phyloP scores from a whole-genome alignment of 2,797 vertebrate genomes.

The Euphonia xanthogaster region DNA sequence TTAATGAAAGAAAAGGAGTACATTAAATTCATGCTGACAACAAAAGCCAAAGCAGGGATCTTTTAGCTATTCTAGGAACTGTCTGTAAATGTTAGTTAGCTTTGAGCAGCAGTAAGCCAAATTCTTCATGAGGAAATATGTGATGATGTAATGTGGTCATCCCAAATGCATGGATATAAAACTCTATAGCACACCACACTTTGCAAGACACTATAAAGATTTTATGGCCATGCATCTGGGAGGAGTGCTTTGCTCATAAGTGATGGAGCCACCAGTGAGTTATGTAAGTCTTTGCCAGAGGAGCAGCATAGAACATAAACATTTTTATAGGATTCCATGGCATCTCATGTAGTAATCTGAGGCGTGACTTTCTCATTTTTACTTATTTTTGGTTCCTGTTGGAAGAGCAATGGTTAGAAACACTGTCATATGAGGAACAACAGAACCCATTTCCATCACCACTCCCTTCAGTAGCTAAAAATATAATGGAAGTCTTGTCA shows the following conservation, averaged over 20 bases:
- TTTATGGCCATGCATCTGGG: conserved; percentile 28
- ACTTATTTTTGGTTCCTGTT: not conserved
- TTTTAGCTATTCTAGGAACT: not conserved
- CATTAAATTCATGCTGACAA: conserved; percentile 28
- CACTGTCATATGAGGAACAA: not conserved
- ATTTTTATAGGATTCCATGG: not conserved
- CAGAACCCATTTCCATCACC: not conserved
- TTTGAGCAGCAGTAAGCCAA: not conserved
- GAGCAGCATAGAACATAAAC: not conserved
- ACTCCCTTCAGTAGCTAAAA: not conserved
- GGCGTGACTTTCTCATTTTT: not conserved
- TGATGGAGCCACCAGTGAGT: conserved; percentile 10
- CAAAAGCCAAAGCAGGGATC: not conserved
- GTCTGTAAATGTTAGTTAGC: not conserved
- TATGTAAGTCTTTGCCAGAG: conserved; percentile 2
- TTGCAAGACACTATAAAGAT: conserved; percentile 29
- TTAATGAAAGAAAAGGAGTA: conserved; percentile 44
- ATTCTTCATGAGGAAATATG: not conserved
- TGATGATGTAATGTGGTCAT: conserved; percentile 40
- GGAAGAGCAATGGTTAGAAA: not conserved
- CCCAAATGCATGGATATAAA: conserved; percentile 35
- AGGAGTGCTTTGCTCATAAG: conserved; percentile 4
- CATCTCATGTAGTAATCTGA: not conserved
- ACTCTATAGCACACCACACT: not conserved
- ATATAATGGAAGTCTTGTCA: not conserved